Evolutionary conservation across 2,113 vertebrate genomes (phyloP).

Genomic region (Danionella cerebrum): DNA sequence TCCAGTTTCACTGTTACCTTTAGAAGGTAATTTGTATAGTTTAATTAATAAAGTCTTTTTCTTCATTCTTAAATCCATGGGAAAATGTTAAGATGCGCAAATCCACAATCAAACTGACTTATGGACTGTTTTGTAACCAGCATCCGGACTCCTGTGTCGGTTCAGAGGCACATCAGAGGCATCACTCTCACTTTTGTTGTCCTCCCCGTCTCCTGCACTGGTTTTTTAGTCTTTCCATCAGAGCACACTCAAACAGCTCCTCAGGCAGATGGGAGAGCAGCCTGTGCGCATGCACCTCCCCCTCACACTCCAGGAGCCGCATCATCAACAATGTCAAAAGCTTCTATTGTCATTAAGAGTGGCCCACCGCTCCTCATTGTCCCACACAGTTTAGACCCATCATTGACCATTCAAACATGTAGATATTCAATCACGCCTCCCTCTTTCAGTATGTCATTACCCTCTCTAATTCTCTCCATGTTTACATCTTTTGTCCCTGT

Average conservation of each 20-base stretch:
- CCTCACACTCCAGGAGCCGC: conserved; percentile 36
- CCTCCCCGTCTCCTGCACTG: not conserved
- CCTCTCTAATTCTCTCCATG: conserved; percentile 43
- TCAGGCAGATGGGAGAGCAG: conserved; percentile 60
- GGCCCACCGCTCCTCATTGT: conserved; percentile 57
- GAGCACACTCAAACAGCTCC: conserved; percentile 26
- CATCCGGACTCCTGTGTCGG: too few relatives aligned
- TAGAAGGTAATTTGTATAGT: too few relatives aligned
- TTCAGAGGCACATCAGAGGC: not conserved
- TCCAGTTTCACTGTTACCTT: too few relatives aligned
- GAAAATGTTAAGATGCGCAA: too few relatives aligned
- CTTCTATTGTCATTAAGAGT: conserved; percentile 63
- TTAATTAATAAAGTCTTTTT: too few relatives aligned
- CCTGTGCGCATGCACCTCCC: conserved; percentile 16
- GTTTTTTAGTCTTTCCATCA: conserved; percentile 10
- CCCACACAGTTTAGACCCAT: conserved; percentile 53
- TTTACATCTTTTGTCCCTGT: conserved; percentile 8
- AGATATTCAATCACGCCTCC: conserved; percentile 48
- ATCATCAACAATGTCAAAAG: conserved; percentile 57
- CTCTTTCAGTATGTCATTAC: conserved; percentile 28
- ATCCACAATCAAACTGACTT: too few relatives aligned
- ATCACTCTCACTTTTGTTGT: not conserved
- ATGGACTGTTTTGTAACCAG: too few relatives aligned
- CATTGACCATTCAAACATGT: conserved; percentile 56
- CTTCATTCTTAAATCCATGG: too few relatives aligned